These are phyloP conservation scores for Melozone crissalis DNA, from an alignment of 2,113 vertebrate genomes.

Conservation along the genomic window DNA sequence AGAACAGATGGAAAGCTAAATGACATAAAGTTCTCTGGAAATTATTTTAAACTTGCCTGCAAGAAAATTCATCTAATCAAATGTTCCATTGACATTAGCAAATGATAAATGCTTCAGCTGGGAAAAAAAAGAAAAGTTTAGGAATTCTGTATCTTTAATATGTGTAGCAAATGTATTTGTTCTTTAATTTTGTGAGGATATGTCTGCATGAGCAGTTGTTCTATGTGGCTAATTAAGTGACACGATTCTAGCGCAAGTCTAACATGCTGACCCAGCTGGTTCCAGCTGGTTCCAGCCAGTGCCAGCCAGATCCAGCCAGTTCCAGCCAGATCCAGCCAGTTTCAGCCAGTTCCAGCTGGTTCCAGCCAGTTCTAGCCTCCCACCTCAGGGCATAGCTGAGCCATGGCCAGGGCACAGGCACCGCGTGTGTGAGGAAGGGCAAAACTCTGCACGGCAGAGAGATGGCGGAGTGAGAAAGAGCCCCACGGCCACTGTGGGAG, in stretches of 20 bases:
- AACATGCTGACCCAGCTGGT: rapidly evolving
- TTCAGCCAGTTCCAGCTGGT: too few species aligned
- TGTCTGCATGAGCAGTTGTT: not conserved
- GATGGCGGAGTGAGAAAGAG: not conserved
- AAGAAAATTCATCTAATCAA: not conserved
- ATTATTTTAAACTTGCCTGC: not conserved
- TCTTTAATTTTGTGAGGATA: not conserved
- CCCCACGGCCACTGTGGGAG: rapidly evolving
- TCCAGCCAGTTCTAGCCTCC: not conserved
- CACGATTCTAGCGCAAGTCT: not conserved
- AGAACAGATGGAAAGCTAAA: not conserved
- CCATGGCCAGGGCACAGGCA: rapidly evolving
- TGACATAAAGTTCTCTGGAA: not conserved
- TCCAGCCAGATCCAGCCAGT: rapidly evolving
- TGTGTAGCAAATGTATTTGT: not conserved
- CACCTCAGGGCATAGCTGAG: rapidly evolving
- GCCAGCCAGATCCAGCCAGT: rapidly evolving
- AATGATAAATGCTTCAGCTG: not conserved
- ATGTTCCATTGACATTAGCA: not conserved
- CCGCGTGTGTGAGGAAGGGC: rapidly evolving
- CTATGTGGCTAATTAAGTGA: not conserved
- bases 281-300: rapidly evolving
- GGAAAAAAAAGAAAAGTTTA: not conserved
- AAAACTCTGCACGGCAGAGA: rapidly evolving
- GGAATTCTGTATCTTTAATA: not conserved